Evolutionary conservation across 2,113 vertebrate genomes (phyloP).

Genomic region (Macroglossus sobrinus): DNA sequence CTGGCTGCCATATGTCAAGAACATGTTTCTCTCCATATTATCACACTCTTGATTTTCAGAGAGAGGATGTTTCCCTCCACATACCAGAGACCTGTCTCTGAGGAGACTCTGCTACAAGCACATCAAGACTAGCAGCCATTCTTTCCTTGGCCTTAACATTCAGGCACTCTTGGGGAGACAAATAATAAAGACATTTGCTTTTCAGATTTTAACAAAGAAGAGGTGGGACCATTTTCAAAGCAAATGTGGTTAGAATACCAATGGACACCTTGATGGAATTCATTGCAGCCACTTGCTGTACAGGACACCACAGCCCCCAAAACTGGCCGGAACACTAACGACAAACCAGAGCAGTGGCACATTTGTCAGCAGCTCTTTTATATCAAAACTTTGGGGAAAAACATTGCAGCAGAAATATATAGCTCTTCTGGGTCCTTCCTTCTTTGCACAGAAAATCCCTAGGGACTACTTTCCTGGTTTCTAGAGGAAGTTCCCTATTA

Average conservation of each 20-base stretch:
- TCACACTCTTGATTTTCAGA: neutral
- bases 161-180: neutral
- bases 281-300: neutral
- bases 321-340: neutral
- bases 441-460: constrained; percentile 63
- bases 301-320: neutral
- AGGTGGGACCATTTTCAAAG: neutral
- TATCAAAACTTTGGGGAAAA: neutral
- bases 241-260: neutral
- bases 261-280: neutral
- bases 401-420: neutral
- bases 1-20: neutral
- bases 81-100: neutral
- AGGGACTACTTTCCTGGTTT: neutral
- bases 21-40: neutral
- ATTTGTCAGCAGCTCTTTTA: neutral
- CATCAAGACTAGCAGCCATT: neutral
- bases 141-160: neutral
- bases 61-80: neutral
- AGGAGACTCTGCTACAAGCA: neutral
- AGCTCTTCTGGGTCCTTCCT: constrained; percentile 61
- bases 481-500: neutral
- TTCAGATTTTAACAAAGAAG: neutral
- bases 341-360: neutral
- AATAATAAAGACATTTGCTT: neutral